phyloP scores from a whole-genome alignment of 92 coral and sea anemone genomes.

The Parazoanthus atlanticus region DNA sequence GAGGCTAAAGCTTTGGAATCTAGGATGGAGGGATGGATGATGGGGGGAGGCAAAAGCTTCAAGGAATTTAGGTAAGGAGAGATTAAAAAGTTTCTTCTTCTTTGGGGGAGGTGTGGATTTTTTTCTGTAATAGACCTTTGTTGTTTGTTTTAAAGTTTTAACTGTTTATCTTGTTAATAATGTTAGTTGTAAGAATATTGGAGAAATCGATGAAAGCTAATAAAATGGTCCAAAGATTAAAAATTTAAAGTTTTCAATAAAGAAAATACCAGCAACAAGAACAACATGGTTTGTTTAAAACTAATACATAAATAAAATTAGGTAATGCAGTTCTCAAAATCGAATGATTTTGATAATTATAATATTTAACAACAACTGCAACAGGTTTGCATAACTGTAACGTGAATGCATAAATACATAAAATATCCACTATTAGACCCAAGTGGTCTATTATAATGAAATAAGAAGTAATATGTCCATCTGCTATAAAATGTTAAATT shows the following conservation, averaged over 20 bases:
- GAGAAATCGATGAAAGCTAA: conserved; percentile 39
- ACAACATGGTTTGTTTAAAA: conserved; percentile 40
- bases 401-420: conserved; percentile 29
- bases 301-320: conserved; percentile 34
- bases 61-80: conserved; percentile 38
- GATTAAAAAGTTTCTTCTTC: conserved; percentile 24
- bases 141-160: conserved; percentile 33
- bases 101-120: conserved; percentile 32
- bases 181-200: conserved; percentile 43
- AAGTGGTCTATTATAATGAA: conserved; percentile 30
- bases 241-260: conserved; percentile 33
- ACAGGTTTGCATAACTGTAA: conserved; percentile 34
- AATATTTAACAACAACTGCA: conserved; percentile 31
- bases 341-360: conserved; percentile 31
- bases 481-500: conserved; percentile 17
- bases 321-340: conserved; percentile 31
- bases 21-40: no score
- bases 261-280: conserved; percentile 31
- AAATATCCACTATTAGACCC: conserved; percentile 33
- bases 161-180: conserved; percentile 40
- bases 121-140: conserved; percentile 31
- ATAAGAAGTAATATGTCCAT: conserved; percentile 34
- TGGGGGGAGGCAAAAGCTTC: conserved; percentile 33
- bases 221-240: conserved; percentile 42
- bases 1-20: no score